These are phyloP conservation scores for Anguilla marmorata DNA, from an alignment of 2,797 vertebrate genomes.

Conservation along the genomic window DNA sequence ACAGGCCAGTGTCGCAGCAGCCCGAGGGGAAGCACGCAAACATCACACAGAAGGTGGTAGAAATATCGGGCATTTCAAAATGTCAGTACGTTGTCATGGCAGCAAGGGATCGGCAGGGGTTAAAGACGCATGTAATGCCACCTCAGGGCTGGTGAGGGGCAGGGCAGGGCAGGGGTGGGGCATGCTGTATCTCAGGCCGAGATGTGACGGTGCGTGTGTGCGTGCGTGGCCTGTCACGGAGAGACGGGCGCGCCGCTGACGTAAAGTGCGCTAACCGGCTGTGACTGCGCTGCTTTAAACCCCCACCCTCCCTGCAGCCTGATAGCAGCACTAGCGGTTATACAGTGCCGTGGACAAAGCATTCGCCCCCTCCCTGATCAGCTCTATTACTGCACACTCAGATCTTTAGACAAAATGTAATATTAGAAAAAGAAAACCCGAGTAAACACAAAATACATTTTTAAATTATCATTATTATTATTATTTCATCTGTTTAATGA, in stretches of 20 bases:
- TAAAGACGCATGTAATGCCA: conserved; percentile 4
- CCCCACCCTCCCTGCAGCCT: background rate
- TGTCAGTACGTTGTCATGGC: conserved; percentile 3
- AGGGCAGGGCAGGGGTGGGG: background rate
- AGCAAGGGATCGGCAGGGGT: background rate
- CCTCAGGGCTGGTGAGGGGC: background rate
- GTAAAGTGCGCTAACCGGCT: background rate
- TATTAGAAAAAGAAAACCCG: too few relatives aligned
- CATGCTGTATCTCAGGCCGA: background rate
- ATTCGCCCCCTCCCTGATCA: too few relatives aligned
- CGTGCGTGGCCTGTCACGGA: background rate
- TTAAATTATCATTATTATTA: too few relatives aligned
- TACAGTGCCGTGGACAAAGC: too few relatives aligned
- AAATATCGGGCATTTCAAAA: background rate
- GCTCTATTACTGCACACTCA: too few relatives aligned
- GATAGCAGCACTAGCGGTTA: background rate
- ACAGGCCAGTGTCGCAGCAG: background rate
- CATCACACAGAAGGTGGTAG: background rate
- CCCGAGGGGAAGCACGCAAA: background rate
- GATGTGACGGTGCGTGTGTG: background rate
- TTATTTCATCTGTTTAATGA: too few relatives aligned
- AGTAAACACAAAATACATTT: too few relatives aligned
- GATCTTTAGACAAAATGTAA: too few relatives aligned
- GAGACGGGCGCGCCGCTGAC: background rate
- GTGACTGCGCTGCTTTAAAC: background rate